Conservation (phyloP, 2,888 invertebrate genomes). For the Labia minor region DNA sequence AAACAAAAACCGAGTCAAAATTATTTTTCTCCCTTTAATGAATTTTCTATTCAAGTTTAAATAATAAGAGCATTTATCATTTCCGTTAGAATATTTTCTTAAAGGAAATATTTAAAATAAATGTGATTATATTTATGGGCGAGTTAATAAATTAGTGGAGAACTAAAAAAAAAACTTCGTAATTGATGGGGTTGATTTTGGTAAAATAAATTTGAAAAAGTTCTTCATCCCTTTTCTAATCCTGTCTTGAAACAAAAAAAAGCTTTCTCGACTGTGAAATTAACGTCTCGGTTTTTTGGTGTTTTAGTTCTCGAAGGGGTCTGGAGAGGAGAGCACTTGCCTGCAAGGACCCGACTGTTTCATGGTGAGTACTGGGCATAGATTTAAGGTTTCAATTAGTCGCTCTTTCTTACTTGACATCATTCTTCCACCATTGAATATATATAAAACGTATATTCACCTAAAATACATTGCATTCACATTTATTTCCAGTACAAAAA, state of each 20-base stretch:
- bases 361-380: slow-evolving; percentile 47
- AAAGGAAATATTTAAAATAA: too few species aligned
- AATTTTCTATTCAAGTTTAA: too few species aligned
- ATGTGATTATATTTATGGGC: too few species aligned
- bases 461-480: background rate
- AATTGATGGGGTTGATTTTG: background rate
- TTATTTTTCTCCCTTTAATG: too few species aligned
- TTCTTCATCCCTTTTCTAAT: background rate
- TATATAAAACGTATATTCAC: background rate
- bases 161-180: too few species aligned
- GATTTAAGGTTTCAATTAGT: background rate
- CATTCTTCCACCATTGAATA: slow-evolving; percentile 1
- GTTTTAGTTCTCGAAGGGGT: slow-evolving; percentile 36
- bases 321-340: slow-evolving; percentile 53
- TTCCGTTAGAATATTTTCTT: too few species aligned
- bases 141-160: too few species aligned
- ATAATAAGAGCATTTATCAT: too few species aligned
- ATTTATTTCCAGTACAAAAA: background rate
- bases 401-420: slow-evolving; percentile 3
- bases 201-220: background rate
- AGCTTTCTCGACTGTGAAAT: slow-evolving; percentile 7
- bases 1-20: too few species aligned
- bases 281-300: slow-evolving; percentile 4
- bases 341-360: slow-evolving; percentile 60
- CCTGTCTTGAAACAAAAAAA: background rate